phyloP scores from a whole-genome alignment of 1,140 invertebrate genomes.

The Cecropterus lyciades region DNA sequence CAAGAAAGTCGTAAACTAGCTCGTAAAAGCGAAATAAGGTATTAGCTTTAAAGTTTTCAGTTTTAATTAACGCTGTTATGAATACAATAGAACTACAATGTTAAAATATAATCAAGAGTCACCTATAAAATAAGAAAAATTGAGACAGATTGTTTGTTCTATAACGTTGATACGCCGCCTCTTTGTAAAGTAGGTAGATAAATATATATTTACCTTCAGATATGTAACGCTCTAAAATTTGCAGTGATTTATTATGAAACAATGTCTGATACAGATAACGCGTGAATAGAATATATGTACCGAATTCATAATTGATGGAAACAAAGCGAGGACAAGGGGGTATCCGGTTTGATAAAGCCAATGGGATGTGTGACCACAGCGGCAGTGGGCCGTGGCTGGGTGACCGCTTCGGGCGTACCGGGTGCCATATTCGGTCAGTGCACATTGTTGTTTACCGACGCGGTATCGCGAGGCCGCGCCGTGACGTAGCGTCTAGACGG shows the following conservation, averaged over 20 bases:
- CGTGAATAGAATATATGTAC: conserved; percentile 27
- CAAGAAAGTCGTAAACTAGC: too few relatives aligned
- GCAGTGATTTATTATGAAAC: neutral
- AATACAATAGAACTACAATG: too few relatives aligned
- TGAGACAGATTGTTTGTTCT: neutral
- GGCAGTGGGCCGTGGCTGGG: conserved; percentile 54
- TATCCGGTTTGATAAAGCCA: conserved; percentile 28
- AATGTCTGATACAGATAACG: conserved; percentile 1
- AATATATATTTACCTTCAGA: conserved; percentile 1
- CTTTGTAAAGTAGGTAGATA: neutral
- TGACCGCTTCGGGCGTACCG: conserved; percentile 60
- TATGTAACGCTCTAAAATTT: neutral
- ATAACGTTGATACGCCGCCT: neutral
- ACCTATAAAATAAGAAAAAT: neutral
- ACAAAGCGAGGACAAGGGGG: conserved; percentile 11
- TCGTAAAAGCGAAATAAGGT: too few relatives aligned
- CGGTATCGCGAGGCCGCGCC: conserved; percentile 75
- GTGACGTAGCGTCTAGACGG: conserved; percentile 83
- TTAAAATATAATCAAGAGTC: too few relatives aligned
- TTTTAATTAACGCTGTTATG: too few relatives aligned
- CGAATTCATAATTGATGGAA: conserved; percentile 5
- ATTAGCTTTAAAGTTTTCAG: too few relatives aligned
- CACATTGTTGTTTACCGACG: conserved; percentile 82
- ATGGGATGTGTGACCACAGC: conserved; percentile 33
- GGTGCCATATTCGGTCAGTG: conserved; percentile 82